Evolutionary conservation across 1,140 invertebrate genomes (phyloP).

Genomic region (Apis cerana): DNA sequence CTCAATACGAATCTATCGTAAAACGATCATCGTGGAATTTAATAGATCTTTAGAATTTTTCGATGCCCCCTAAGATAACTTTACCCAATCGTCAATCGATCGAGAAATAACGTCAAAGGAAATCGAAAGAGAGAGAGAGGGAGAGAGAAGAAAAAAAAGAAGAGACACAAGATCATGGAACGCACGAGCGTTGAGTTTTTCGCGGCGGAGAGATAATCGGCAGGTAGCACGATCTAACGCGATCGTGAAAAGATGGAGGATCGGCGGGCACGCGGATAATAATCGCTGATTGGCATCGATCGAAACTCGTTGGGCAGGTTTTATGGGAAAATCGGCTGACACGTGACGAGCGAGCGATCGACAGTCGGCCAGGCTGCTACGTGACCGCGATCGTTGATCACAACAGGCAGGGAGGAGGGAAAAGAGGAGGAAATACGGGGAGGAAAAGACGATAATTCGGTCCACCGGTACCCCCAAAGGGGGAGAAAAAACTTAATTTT

Average conservation of each 20-base stretch:
- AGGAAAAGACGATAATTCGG: constrained; percentile 42
- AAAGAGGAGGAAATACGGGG: constrained; percentile 16
- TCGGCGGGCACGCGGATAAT: constrained; percentile 64
- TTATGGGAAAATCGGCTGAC: constrained; percentile 68
- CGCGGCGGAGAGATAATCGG: constrained; percentile 35
- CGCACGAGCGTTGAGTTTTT: constrained; percentile 26
- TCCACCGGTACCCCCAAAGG: neutral
- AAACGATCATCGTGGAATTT: neutral
- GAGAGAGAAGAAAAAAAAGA: neutral
- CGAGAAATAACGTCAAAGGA: neutral
- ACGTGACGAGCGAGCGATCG: constrained; percentile 65
- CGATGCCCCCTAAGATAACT: neutral
- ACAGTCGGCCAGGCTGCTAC: constrained; percentile 50
- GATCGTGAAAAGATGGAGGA: constrained; percentile 54
- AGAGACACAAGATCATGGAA: neutral
- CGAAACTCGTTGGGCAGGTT: constrained; percentile 65
- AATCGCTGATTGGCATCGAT: constrained; percentile 65
- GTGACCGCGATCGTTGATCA: constrained; percentile 65
- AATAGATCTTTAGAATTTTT: neutral
- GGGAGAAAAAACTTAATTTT: constrained; percentile 15
- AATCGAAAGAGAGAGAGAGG: neutral
- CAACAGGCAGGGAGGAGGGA: neutral
- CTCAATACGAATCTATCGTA: neutral
- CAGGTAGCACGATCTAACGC: constrained; percentile 45
- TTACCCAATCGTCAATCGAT: neutral